Base-by-base conservation (phyloP, 2,888 invertebrate species). In the Yponomeuta evonymella region DNA sequence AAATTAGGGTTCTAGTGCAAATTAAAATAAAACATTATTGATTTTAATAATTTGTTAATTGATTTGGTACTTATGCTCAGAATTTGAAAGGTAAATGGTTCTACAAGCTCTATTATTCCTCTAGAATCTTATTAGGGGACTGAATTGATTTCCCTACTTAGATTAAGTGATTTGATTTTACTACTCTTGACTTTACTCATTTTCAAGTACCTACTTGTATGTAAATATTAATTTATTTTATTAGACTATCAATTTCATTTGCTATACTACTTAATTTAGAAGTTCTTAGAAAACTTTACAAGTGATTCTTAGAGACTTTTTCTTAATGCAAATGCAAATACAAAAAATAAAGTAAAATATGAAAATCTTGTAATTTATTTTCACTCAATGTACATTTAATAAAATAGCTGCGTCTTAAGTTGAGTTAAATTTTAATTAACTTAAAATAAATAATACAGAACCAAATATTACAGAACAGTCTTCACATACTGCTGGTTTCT, bases 391-490 rank as follows among this genome's bases (percentile, higher is more conserved):
- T 5, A 43, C 43, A 43, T 8, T 43, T 8, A 43, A 43, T 43
- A 43, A 43, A 43, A 43, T 43, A 43, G 43, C 43, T 43, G 43
- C 9, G 6, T 43, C 8, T 43, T 43, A 43, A 43, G 5, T 15
- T 58, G 15, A 51, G 12, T 2, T 15, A 58, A 6, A 65, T 23
- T 73, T 73, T 73, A 69, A 71, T 71, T 51, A 23, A 70, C 62
- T 66, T 30, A 33, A 51, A 71, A 72, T 70, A 73, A 71, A 70
- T 71, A 58, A 70, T 15, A 69, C 9, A 33, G 23, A 58, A 58
- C 15, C 51, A 58, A 58, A 58, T 58, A 58, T 58, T 15, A 58
- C 3, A 58, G 51, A 58, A 12, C 51, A 48, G 29, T 15, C 8
- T 5, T 29, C 8, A 2, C 12, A 65, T 15, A 58, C 51, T 15